Conservation (phyloP, 2,888 invertebrate genomes). For the Xanthorhoe spadicearia region DNA sequence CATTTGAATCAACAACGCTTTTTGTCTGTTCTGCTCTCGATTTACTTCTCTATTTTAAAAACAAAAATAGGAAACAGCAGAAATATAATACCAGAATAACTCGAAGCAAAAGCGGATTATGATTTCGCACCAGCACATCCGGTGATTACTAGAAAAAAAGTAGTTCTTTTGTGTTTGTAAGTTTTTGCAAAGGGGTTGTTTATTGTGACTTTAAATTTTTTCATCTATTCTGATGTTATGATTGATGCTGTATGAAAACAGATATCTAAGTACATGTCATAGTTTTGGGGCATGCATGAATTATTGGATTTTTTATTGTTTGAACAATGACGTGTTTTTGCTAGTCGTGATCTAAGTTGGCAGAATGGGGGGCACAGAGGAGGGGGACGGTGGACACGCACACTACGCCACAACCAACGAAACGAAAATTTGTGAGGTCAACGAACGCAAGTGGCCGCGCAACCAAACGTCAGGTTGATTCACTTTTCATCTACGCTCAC, state of each 20-base stretch:
- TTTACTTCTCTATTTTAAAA: conserved; percentile 46
- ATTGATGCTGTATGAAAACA: conserved; percentile 50
- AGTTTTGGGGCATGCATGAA: conserved; percentile 34
- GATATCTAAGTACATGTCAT: conserved; percentile 39
- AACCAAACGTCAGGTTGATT: conserved; percentile 81
- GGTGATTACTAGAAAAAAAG: conserved; percentile 36
- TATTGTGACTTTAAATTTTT: conserved; percentile 49
- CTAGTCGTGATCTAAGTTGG: conserved; percentile 73
- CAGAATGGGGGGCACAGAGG: conserved; percentile 62
- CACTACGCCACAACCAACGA: conserved; percentile 75
- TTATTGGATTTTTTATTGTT: conserved; percentile 52
- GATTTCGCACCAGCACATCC: conserved; percentile 56
- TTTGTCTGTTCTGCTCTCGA: conserved; percentile 47
- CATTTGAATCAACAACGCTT: conserved; percentile 58
- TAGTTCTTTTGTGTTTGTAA: conserved; percentile 26
- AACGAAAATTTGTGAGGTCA: conserved; percentile 84
- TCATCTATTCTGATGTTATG: conserved; percentile 44
- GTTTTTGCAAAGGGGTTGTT: conserved; percentile 37
- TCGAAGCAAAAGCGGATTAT: conserved; percentile 47
- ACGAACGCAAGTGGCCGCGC: conserved; percentile 81
- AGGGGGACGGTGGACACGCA: conserved; percentile 58
- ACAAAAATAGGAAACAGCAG: conserved; percentile 46
- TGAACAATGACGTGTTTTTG: conserved; percentile 60
- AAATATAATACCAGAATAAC: conserved; percentile 46
- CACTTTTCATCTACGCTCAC: conserved; percentile 82